Percentiles rank a stretch among this genome's conserved stretches.
phyloP scores from a whole-genome alignment of 2,797 vertebrate species.

The Clarias fuscus region DNA sequence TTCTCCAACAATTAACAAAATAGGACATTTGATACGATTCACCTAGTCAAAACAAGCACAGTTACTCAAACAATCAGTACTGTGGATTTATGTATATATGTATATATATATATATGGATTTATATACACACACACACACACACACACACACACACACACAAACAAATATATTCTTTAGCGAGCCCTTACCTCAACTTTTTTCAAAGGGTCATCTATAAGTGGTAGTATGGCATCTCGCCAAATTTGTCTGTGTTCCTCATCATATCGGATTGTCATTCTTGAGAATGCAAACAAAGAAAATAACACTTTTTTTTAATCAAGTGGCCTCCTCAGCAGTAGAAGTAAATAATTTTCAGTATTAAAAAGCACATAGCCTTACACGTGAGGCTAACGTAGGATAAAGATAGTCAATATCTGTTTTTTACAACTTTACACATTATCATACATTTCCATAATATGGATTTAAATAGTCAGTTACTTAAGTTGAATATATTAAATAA shows the following conservation, averaged over 20 bases:
- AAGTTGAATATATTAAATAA: too few relatives aligned
- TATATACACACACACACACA: too few relatives aligned
- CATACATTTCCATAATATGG: too few relatives aligned
- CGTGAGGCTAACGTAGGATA: not conserved
- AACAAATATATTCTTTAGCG: not conserved
- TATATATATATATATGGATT: too few relatives aligned
- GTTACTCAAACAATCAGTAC: not conserved
- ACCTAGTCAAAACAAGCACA: constrained; percentile 59
- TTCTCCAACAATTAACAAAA: constrained; percentile 71
- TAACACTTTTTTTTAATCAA: not conserved
- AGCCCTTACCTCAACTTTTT: constrained; percentile 69
- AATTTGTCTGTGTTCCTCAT: constrained; percentile 60
- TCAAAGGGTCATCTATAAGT: constrained; percentile 59
- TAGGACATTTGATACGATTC: constrained; percentile 66
- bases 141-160: too few relatives aligned
- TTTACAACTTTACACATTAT: not conserved
- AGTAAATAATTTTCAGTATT: not conserved
- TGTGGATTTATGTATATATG: too few relatives aligned
- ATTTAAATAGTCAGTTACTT: too few relatives aligned
- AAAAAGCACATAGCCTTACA: not conserved
- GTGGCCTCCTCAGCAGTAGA: not conserved
- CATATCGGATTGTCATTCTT: constrained; percentile 17
- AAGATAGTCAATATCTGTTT: not conserved
- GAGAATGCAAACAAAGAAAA: not conserved
- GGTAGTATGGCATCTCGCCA: constrained; percentile 66